A percentile compares a stretch with the other conserved stretches of the same genome.
phyloP scores from a whole-genome alignment of 2,797 vertebrate species.

The Tragelaphus oryx region DNA sequence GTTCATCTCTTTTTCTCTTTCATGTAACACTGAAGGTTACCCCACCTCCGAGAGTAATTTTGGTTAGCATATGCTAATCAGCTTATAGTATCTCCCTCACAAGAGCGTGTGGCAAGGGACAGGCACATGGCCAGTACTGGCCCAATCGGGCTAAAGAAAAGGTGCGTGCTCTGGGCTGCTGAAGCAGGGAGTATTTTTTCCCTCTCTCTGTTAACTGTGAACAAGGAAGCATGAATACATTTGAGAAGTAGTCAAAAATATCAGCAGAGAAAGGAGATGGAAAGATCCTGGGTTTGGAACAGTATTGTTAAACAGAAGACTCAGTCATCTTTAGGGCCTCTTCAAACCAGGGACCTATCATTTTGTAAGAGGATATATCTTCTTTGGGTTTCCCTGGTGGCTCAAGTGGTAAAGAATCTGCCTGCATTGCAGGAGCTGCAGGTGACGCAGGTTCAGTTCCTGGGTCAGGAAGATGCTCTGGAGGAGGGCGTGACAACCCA shows the following conservation, averaged over 20 bases:
- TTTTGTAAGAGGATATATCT: background rate
- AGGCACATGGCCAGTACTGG: background rate
- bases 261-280: background rate
- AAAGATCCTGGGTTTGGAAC: background rate
- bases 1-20: background rate
- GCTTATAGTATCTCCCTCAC: background rate
- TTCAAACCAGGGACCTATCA: background rate
- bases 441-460: background rate
- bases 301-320: background rate
- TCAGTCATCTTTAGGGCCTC: background rate
- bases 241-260: background rate
- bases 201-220: background rate
- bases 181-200: background rate
- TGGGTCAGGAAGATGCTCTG: background rate
- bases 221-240: background rate
- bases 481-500: background rate
- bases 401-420: background rate
- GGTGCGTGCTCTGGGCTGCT: background rate
- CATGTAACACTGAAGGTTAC: background rate
- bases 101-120: background rate
- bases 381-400: background rate
- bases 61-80: background rate
- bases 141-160: background rate
- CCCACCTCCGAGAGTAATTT: background rate
- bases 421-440: background rate